Percentiles rank a stretch among this genome's conserved stretches.
These are phyloP conservation scores for Morone chrysops DNA, from an alignment of 2,113 vertebrate species.

Conservation along the genomic window DNA sequence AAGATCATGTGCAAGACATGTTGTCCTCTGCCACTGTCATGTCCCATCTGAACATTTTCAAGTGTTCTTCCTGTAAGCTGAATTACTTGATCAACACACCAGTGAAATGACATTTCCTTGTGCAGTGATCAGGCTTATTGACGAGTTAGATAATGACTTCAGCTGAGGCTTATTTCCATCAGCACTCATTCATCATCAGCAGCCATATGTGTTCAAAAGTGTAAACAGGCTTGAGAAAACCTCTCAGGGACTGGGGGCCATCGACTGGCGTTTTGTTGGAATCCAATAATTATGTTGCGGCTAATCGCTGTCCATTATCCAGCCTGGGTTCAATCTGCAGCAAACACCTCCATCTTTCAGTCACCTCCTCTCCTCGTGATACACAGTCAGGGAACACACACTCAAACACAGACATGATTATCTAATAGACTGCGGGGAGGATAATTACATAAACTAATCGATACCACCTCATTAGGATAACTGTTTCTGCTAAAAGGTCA, in stretches of 20 bases:
- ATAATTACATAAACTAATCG: conserved; percentile 74
- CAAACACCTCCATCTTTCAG: conserved; percentile 41
- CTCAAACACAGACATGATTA: conserved; percentile 48
- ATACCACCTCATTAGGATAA: conserved; percentile 72
- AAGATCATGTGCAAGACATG: neutral
- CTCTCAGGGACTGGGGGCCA: neutral
- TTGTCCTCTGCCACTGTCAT: neutral
- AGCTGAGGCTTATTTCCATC: conserved; percentile 4
- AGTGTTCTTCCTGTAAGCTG: neutral
- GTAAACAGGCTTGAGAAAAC: conserved; percentile 13
- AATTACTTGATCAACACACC: neutral
- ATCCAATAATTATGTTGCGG: conserved; percentile 56
- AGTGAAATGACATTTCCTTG: conserved; percentile 7
- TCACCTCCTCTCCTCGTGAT: conserved; percentile 16
- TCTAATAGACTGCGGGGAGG: conserved; percentile 69
- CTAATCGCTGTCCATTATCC: conserved; percentile 60
- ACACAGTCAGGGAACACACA: conserved; percentile 37
- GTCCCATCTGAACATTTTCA: neutral
- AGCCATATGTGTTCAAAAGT: neutral
- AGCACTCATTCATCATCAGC: conserved; percentile 29
- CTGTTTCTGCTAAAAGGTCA: conserved; percentile 67
- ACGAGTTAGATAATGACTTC: neutral
- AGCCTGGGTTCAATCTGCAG: conserved; percentile 35
- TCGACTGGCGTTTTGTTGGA: conserved; percentile 31
- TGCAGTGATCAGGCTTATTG: conserved; percentile 8